Evolutionary conservation across 2,888 invertebrate genomes (phyloP).

Genomic region (Alentia gelatinosa): DNA sequence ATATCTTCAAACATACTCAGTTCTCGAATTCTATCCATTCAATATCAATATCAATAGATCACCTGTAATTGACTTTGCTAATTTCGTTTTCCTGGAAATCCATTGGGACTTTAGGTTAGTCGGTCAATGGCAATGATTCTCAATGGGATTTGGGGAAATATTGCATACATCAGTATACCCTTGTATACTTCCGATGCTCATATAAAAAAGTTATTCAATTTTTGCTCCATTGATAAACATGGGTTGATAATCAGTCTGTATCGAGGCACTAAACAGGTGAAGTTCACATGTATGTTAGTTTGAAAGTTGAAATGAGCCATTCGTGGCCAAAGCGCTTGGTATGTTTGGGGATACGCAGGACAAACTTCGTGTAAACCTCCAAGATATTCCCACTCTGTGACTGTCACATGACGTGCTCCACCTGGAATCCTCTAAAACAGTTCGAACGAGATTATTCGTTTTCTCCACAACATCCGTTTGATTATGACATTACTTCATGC

Average conservation of each 20-base stretch:
- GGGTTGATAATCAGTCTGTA: neutral
- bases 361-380: conserved; percentile 15
- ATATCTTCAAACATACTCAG: neutral
- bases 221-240: neutral
- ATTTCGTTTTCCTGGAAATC: neutral
- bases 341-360: neutral
- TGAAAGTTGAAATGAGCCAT: neutral
- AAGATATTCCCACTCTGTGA: conserved; percentile 13
- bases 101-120: neutral
- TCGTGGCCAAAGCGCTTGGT: neutral
- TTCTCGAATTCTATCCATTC: neutral
- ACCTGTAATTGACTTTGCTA: neutral
- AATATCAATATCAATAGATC: neutral
- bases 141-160: too few species aligned
- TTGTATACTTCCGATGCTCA: neutral
- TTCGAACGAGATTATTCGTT: neutral
- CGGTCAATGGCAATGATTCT: neutral
- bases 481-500: neutral
- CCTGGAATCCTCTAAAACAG: neutral
- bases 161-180: neutral
- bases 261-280: neutral
- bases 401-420: neutral
- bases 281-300: neutral
- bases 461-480: neutral
- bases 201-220: neutral